phyloP scores from a whole-genome alignment of 2,113 vertebrate genomes.

The Muntiacus reevesi region DNA sequence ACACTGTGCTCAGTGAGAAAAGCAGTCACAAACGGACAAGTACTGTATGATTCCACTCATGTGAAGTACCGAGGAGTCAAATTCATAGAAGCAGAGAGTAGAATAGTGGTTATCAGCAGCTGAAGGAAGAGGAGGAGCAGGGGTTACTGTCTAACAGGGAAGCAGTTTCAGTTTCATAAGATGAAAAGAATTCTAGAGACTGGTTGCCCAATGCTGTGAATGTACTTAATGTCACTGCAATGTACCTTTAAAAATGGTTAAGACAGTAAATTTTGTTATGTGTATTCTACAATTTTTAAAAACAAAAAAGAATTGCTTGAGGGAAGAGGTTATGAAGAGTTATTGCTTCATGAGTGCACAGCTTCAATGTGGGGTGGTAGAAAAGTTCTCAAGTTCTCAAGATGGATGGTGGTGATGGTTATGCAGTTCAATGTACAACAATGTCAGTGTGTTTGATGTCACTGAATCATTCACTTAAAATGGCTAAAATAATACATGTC shows the following conservation, averaged over 20 bases:
- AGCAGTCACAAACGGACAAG: background rate
- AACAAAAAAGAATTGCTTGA: background rate
- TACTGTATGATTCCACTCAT: background rate
- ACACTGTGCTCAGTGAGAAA: background rate
- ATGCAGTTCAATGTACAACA: background rate
- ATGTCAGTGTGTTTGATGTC: background rate
- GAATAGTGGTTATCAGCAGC: background rate
- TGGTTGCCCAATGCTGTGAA: background rate
- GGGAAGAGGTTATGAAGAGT: background rate
- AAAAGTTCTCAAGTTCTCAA: background rate
- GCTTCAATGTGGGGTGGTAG: background rate
- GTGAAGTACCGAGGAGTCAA: background rate
- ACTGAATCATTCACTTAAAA: background rate
- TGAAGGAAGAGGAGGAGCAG: background rate
- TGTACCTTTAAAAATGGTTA: background rate
- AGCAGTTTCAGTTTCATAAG: background rate
- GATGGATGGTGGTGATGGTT: background rate
- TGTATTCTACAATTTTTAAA: background rate
- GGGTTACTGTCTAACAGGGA: background rate
- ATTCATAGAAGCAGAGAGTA: background rate
- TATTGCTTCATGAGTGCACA: rapidly evolving
- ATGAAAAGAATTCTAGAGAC: background rate
- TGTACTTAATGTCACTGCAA: background rate
- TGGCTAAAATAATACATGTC: background rate
- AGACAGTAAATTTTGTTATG: background rate